These are phyloP conservation scores for Horisme vitalbata DNA, from an alignment of 2,888 invertebrate genomes.

Conservation along the genomic window DNA sequence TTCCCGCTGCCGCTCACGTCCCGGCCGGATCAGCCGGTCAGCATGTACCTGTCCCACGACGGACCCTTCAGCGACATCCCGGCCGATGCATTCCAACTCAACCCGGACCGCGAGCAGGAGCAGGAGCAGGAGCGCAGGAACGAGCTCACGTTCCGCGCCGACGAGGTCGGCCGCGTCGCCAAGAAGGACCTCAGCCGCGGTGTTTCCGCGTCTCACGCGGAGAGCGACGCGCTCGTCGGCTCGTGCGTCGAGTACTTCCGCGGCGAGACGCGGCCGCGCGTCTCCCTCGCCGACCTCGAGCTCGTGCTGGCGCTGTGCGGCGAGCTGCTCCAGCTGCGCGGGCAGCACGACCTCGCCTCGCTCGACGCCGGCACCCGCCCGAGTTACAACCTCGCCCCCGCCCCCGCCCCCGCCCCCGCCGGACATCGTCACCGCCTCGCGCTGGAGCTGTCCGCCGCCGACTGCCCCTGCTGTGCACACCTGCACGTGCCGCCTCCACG, in stretches of 20 bases:
- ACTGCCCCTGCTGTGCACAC: conserved; percentile 1
- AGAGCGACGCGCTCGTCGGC: background rate
- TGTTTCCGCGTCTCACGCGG: background rate
- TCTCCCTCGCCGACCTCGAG: background rate
- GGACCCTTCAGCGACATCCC: conserved; percentile 38
- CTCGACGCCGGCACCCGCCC: background rate
- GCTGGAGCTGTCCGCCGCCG: too few relatives aligned
- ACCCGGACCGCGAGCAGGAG: too few relatives aligned
- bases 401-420: too few relatives aligned
- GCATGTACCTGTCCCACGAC: too few relatives aligned
- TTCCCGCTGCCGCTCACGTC: too few relatives aligned
- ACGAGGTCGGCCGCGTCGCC: background rate
- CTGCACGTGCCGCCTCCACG: too few relatives aligned
- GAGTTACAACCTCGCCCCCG: too few relatives aligned
- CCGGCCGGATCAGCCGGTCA: too few relatives aligned
- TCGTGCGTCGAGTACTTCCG: conserved; percentile 4
- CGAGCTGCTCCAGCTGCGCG: background rate
- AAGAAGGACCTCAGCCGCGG: conserved; percentile 12
- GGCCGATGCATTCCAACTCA: conserved; percentile 29
- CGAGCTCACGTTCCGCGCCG: background rate
- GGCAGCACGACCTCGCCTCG: background rate
- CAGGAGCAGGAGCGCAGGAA: conserved; percentile 22
- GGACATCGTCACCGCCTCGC: too few relatives aligned
- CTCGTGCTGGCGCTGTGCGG: conserved; percentile 2
- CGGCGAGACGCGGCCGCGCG: background rate